phyloP scores from a whole-genome alignment of 2,797 vertebrate species.

The Hypotaenidia philippensis region DNA sequence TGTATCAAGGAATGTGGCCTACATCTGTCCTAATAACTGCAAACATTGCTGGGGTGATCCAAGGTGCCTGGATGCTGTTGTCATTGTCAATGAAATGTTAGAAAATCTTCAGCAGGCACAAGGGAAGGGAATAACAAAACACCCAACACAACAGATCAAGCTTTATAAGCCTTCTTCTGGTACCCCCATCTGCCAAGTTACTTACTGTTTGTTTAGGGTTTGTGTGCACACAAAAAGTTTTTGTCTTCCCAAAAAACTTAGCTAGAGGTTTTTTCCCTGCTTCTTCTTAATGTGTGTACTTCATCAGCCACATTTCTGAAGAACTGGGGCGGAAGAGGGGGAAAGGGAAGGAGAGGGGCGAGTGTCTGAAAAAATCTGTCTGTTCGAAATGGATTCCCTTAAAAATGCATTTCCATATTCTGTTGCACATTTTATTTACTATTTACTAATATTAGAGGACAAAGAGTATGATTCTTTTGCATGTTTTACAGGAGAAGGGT shows the following conservation, averaged over 20 bases:
- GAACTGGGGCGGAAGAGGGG: fast-evolving
- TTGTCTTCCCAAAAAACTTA: neutral
- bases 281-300: neutral
- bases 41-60: neutral
- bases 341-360: too few species aligned
- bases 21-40: neutral
- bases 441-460: neutral
- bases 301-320: neutral
- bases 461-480: neutral
- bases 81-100: neutral
- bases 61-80: neutral
- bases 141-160: neutral
- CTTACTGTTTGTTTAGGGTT: neutral
- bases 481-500: neutral
- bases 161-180: neutral
- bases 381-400: neutral
- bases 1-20: neutral
- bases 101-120: neutral
- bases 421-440: neutral
- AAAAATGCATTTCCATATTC: neutral
- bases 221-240: neutral
- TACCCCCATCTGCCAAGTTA: neutral
- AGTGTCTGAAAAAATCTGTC: neutral
- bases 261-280: neutral
- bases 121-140: neutral